A percentile compares a stretch with the other conserved stretches of the same genome.
Evolutionary conservation across 2,113 vertebrate species (phyloP).

Genomic region (Notechis scutatus): DNA sequence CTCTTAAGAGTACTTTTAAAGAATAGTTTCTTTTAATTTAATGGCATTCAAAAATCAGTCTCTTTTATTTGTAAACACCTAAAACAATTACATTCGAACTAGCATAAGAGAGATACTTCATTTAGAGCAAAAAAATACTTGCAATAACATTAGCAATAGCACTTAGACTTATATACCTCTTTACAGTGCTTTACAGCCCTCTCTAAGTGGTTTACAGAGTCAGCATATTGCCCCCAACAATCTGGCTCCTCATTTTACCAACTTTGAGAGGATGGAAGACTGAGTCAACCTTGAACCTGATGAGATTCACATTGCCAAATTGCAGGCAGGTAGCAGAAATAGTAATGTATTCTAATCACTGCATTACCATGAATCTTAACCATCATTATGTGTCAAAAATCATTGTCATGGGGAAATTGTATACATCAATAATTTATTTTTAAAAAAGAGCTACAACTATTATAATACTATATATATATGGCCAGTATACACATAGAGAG

Average conservation of each 20-base stretch:
- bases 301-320: too few relatives aligned
- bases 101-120: background rate
- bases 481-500: background rate
- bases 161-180: too few relatives aligned
- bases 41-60: background rate
- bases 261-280: too few relatives aligned
- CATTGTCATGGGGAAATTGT: background rate
- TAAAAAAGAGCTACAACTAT: background rate
- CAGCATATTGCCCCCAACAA: too few relatives aligned
- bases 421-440: background rate
- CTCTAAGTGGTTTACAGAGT: too few relatives aligned
- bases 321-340: too few relatives aligned
- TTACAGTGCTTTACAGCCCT: too few relatives aligned
- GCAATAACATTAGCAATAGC: too few relatives aligned
- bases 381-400: background rate
- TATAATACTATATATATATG: background rate
- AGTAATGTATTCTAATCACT: too few relatives aligned
- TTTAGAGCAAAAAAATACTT: background rate
- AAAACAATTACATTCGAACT: background rate
- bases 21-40: constrained; percentile 1
- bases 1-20: background rate
- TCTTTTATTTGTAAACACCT: background rate
- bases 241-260: too few relatives aligned
- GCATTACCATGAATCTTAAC: background rate
- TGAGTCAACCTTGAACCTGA: too few relatives aligned